These are phyloP conservation scores for Steinernema khuongi DNA, from an alignment of 1,140 invertebrate species.

Conservation along the genomic window DNA sequence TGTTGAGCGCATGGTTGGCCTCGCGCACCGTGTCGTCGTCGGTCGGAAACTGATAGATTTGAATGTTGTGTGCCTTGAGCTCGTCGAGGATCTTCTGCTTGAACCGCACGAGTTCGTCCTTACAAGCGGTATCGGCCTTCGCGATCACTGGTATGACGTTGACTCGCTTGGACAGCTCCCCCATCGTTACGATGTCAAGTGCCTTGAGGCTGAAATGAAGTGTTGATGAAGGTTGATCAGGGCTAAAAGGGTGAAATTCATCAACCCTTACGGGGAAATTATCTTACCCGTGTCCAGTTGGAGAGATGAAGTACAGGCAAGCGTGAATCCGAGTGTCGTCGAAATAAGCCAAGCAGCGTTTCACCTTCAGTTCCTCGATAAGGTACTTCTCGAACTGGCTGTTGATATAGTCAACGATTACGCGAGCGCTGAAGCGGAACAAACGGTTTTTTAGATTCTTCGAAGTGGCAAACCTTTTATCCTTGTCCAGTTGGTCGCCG, in stretches of 20 bases:
- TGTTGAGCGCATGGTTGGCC: constrained; percentile 83
- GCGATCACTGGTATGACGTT: constrained; percentile 99
- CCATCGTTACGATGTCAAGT: constrained; percentile 96
- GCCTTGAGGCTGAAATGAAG: constrained; percentile 63
- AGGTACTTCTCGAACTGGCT: constrained; percentile 94
- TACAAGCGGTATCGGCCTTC: constrained; percentile 97
- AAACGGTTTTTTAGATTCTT: background rate
- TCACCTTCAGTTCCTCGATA: constrained; percentile 96
- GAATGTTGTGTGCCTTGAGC: constrained; percentile 63
- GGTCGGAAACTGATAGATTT: constrained; percentile 94
- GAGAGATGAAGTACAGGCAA: constrained; percentile 96
- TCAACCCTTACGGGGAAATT: no score
- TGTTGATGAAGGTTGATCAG: no score
- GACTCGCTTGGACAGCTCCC: constrained; percentile 94
- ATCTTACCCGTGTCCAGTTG: constrained; percentile 81
- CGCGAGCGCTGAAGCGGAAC: constrained; percentile 78
- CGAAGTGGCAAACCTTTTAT: constrained; percentile 67
- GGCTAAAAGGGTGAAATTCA: no score
- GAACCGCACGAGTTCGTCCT: constrained; percentile 91
- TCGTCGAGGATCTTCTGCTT: constrained; percentile 68
- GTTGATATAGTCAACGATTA: constrained; percentile 97
- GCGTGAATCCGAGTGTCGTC: constrained; percentile 93
- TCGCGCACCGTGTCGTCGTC: constrained; percentile 94
- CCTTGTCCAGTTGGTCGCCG: constrained; percentile 98
- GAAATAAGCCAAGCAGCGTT: constrained; percentile 78